phyloP scores from a whole-genome alignment of 2,888 invertebrate genomes.

The Caenorhabditis doughertyi region DNA sequence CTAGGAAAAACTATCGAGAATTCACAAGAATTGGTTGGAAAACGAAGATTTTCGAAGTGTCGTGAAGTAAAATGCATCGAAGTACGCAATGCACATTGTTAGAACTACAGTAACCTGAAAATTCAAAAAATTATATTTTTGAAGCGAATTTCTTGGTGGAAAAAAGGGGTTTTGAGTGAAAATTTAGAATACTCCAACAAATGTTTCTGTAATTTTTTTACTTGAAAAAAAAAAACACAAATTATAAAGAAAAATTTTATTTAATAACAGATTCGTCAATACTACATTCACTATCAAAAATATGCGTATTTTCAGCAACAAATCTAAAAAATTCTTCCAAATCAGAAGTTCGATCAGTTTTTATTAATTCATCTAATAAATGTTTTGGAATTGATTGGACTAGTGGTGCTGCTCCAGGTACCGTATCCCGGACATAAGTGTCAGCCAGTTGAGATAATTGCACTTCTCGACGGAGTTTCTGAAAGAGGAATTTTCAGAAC shows the following conservation, averaged over 20 bases:
- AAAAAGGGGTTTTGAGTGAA: no score
- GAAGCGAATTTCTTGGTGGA: no score
- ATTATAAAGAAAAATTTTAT: neutral
- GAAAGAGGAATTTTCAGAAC: neutral
- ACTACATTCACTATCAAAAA: constrained; percentile 2
- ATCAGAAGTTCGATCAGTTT: neutral
- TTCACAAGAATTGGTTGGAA: no score
- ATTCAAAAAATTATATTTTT: no score
- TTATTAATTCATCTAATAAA: constrained; percentile 31
- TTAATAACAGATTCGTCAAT: neutral
- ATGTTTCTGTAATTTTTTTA: no score
- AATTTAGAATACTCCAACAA: no score
- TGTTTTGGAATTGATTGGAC: constrained; percentile 38
- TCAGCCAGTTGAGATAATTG: constrained; percentile 21
- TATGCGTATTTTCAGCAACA: neutral
- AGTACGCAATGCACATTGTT: no score
- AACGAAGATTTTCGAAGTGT: no score
- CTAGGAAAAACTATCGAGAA: no score
- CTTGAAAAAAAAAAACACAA: neutral
- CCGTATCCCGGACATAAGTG: constrained; percentile 10
- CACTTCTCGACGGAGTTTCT: constrained; percentile 22
- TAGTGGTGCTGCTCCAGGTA: constrained; percentile 40
- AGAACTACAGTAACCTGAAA: no score
- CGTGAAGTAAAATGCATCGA: no score
- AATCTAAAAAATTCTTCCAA: constrained; percentile 36